Evolutionary conservation across 2,113 vertebrate genomes (phyloP).

Genomic region (Taxidea taxus): DNA sequence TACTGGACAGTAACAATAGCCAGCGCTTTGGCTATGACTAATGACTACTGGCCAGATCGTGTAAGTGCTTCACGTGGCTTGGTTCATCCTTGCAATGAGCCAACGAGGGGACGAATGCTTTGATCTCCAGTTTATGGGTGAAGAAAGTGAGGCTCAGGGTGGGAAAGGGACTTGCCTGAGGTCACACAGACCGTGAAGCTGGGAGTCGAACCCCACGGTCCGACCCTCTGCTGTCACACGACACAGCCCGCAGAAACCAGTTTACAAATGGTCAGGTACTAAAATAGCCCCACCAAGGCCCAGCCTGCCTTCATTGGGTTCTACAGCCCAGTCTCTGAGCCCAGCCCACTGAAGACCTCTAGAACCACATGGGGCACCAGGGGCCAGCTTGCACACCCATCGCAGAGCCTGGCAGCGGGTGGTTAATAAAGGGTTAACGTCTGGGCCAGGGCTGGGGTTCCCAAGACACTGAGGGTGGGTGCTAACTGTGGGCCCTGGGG

Average conservation of each 20-base stretch:
- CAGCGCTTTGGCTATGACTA: accelerated
- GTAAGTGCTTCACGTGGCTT: accelerated
- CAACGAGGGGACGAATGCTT: not conserved
- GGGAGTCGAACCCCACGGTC: not conserved
- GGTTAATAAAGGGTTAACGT: not conserved
- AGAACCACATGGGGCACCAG: accelerated
- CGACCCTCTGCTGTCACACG: not conserved
- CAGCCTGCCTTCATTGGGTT: accelerated
- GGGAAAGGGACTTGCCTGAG: not conserved
- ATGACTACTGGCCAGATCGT: not conserved
- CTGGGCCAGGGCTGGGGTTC: not conserved
- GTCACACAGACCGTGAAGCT: not conserved
- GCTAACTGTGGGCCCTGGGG: not conserved
- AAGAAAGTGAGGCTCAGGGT: not conserved
- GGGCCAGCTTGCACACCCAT: not conserved
- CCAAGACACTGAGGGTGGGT: not conserved
- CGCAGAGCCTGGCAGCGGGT: not conserved
- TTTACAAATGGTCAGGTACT: not conserved
- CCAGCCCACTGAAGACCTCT: not conserved
- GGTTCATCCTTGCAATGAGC: too few relatives aligned
- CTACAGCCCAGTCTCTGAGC: not conserved
- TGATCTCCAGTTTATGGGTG: not conserved
- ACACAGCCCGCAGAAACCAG: not conserved
- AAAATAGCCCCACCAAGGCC: not conserved
- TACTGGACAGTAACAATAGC: not conserved